A percentile compares a stretch with the other conserved stretches of the same genome.
These are phyloP conservation scores for Hylia prasina DNA, from an alignment of 2,113 vertebrate genomes.

Conservation along the genomic window DNA sequence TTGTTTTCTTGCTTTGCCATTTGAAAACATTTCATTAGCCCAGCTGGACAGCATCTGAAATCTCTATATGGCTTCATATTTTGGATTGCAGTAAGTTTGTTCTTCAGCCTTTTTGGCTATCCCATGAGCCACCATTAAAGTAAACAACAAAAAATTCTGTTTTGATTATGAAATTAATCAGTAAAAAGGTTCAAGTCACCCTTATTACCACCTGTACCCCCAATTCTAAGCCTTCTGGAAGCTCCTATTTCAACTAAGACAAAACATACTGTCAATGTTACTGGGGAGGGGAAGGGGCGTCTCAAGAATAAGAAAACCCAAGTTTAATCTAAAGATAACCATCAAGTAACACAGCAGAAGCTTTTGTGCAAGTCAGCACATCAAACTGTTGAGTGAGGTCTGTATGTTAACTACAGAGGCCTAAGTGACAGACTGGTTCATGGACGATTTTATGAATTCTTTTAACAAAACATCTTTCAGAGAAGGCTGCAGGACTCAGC, in stretches of 20 bases:
- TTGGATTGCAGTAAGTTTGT: background rate
- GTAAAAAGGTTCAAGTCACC: background rate
- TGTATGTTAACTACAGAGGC: background rate
- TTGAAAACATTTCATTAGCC: background rate
- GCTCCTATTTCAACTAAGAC: background rate
- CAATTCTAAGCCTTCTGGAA: background rate
- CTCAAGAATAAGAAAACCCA: background rate
- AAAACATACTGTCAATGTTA: background rate
- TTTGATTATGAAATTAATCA: background rate
- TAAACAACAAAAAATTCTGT: background rate
- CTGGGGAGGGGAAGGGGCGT: background rate
- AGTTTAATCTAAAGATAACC: background rate
- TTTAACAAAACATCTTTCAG: background rate
- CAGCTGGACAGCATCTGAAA: background rate
- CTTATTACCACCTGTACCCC: background rate
- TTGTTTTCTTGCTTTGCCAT: background rate
- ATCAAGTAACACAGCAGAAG: background rate
- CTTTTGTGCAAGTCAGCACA: background rate
- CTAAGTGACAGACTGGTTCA: background rate
- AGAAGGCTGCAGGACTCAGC: background rate
- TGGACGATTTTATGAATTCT: accelerated
- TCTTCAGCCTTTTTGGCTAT: background rate
- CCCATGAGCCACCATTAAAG: background rate
- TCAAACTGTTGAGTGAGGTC: background rate
- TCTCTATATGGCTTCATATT: background rate